Conservation (phyloP, 2,797 vertebrate species). For the Sphenopsis melanotis region DNA sequence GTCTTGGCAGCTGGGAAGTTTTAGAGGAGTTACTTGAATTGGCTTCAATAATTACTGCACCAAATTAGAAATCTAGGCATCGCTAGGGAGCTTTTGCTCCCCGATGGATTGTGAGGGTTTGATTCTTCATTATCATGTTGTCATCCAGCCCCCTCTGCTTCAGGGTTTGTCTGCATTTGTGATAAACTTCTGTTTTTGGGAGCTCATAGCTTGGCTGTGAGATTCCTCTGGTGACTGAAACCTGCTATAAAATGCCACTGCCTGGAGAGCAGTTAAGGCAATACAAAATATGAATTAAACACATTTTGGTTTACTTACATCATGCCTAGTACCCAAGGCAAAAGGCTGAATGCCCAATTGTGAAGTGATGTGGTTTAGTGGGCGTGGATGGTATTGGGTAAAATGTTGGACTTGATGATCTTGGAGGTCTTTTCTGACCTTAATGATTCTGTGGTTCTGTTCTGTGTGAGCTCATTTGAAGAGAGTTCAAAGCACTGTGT, state of each 20-base stretch:
- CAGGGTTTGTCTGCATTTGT: neutral
- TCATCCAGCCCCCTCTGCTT: constrained; percentile 24
- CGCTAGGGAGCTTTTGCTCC: neutral
- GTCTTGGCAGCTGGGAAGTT: constrained; percentile 20
- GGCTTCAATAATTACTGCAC: constrained; percentile 45
- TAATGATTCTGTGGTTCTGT: neutral
- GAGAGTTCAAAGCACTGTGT: accelerated
- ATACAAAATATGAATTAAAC: neutral
- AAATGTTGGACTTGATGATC: neutral
- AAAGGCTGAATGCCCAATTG: neutral
- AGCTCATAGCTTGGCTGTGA: constrained; percentile 2
- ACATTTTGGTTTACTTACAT: neutral
- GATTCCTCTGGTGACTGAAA: constrained; percentile 32
- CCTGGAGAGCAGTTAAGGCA: constrained; percentile 12
- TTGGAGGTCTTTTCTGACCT: neutral
- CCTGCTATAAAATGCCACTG: neutral
- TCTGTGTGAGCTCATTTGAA: neutral
- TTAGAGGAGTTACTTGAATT: constrained; percentile 23
- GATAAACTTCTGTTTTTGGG: constrained; percentile 18
- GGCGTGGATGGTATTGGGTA: neutral
- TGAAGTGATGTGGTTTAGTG: neutral
- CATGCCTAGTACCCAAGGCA: neutral
- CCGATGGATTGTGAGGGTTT: neutral
- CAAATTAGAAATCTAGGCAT: constrained; percentile 10
- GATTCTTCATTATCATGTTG: constrained; percentile 57